phyloP scores from a whole-genome alignment of 2,888 invertebrate genomes.

The Drosophila flavopinicola region DNA sequence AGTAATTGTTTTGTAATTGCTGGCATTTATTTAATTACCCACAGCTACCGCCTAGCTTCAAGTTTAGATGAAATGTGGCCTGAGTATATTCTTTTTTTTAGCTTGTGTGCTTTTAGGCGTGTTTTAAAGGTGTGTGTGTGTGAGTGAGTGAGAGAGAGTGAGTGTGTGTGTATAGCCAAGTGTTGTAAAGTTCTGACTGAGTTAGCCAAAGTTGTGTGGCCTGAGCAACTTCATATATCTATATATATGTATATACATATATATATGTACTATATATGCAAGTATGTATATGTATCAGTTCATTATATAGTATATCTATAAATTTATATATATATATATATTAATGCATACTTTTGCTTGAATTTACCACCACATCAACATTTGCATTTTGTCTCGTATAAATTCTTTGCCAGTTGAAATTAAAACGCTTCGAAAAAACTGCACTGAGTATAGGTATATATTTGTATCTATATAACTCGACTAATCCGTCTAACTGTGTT shows the following conservation, averaged over 20 bases:
- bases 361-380: constrained; percentile 22
- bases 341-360: constrained; percentile 41
- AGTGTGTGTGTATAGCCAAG: constrained; percentile 13
- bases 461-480: constrained; percentile 9
- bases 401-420: constrained; percentile 46
- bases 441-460: constrained; percentile 48
- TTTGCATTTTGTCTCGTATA: constrained; percentile 27
- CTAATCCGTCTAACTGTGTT: constrained; percentile 8
- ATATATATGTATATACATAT: constrained; percentile 34
- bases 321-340: constrained; percentile 42
- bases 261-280: constrained; percentile 48
- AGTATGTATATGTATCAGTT: constrained; percentile 74
- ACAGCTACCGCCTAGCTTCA: constrained; percentile 11
- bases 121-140: constrained; percentile 1
- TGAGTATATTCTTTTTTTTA: constrained; percentile 29
- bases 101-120: constrained; percentile 30
- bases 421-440: constrained; percentile 53
- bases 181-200: constrained; percentile 31
- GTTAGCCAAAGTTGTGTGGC: constrained; percentile 40
- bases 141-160: constrained; percentile 1
- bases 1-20: constrained; percentile 19
- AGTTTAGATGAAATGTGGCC: constrained; percentile 34
- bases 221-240: constrained; percentile 54
- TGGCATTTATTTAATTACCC: constrained; percentile 18
- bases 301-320: constrained; percentile 67